Percentiles rank a stretch among this genome's conserved stretches.
Conservation (phyloP, 2,888 invertebrate genomes). For the Parnassius glacialis region DNA sequence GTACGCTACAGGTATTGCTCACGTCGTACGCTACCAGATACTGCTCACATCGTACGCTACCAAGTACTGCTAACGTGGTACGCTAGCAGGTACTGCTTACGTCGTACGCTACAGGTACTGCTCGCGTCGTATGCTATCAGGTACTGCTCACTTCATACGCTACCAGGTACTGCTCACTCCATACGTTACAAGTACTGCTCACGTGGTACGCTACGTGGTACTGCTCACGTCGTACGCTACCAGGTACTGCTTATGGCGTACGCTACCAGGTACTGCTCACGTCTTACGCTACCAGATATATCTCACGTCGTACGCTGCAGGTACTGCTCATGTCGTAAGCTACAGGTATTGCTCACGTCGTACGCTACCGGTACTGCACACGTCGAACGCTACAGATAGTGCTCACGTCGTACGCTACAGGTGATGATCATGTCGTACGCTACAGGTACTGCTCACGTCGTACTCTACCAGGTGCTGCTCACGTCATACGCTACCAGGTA, state of each 20-base stretch:
- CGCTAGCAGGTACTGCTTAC: conserved; percentile 73
- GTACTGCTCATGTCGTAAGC: conserved; percentile 75
- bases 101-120: conserved; percentile 90
- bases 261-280: conserved; percentile 83
- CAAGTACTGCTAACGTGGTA: too few species aligned
- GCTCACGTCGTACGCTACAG: too few species aligned
- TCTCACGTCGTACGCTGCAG: conserved; percentile 90
- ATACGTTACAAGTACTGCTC: conserved; percentile 78
- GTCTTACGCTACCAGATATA: conserved; percentile 57
- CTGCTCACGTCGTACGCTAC: conserved; percentile 78
- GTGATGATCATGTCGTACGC: conserved; percentile 45
- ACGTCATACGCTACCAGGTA: conserved; percentile 87
- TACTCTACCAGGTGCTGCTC: conserved; percentile 91
- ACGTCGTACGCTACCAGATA: too few species aligned
- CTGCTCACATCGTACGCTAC: too few species aligned
- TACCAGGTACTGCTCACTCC: too few species aligned
- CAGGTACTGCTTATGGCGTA: conserved; percentile 86
- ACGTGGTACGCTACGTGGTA: conserved; percentile 87
- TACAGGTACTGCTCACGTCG: conserved; percentile 81
- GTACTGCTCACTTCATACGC: too few species aligned
- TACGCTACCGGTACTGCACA: conserved; percentile 89
- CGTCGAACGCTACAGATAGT: conserved; percentile 84
- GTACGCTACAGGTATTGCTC: too few species aligned
- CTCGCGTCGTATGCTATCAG: conserved; percentile 84
- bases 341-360: conserved; percentile 85